Percentiles rank a stretch among this genome's conserved stretches.
These are phyloP conservation scores for Nymphalis c-album DNA, from an alignment of 2,888 invertebrate species.

Conservation along the genomic window DNA sequence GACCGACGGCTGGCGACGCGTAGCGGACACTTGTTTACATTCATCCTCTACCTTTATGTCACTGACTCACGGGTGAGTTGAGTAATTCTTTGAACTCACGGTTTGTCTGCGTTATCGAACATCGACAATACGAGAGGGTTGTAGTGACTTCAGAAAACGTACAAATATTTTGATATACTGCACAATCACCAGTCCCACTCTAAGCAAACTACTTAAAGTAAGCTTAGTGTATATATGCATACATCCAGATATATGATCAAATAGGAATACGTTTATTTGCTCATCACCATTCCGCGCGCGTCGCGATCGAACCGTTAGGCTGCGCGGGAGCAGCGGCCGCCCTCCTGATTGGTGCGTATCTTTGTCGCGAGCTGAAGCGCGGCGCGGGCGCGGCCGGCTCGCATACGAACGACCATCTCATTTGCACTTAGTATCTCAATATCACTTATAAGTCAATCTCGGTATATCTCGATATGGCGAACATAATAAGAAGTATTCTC, in stretches of 20 bases:
- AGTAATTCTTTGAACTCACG: no score
- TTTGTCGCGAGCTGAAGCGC: conserved; percentile 2
- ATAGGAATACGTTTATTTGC: conserved; percentile 9
- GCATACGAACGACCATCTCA: conserved; percentile 7
- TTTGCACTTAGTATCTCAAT: conserved; percentile 23
- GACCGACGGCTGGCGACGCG: neutral
- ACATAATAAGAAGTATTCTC: conserved; percentile 10
- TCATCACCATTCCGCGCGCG: conserved; percentile 19
- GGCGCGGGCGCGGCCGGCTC: conserved; percentile 5
- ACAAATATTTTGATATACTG: no score
- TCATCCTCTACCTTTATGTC: neutral
- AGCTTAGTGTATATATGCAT: neutral
- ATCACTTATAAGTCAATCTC: conserved; percentile 15
- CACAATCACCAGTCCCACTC: no score
- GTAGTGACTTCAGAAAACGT: no score
- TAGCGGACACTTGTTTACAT: conserved; percentile 7
- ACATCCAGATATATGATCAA: neutral
- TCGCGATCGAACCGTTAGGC: conserved; percentile 13
- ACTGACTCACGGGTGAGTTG: no score
- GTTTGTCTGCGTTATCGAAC: no score
- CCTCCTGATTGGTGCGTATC: conserved; percentile 21
- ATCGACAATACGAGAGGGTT: no score
- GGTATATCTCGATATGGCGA: conserved; percentile 1
- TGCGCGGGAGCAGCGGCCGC: conserved; percentile 11
- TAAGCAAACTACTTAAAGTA: no score